Conservation (phyloP, 2,888 invertebrate species). For the Acleris cristana region DNA sequence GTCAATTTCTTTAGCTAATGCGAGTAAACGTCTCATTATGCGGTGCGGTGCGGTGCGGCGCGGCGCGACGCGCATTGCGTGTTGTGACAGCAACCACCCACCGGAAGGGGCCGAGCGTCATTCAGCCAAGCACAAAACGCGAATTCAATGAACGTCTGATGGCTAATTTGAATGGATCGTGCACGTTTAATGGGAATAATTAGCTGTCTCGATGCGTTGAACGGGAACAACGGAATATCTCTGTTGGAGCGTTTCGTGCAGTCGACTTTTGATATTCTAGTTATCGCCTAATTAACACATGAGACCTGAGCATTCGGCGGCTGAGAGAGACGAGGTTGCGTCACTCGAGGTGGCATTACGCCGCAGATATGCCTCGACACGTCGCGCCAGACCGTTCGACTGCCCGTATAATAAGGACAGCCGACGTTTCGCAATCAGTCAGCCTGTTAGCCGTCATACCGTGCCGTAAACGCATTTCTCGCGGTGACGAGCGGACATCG, state of each 20-base stretch:
- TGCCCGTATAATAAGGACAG: conserved; percentile 49
- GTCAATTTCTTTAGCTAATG: conserved; percentile 84
- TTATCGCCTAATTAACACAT: conserved; percentile 63
- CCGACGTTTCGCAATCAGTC: conserved; percentile 57
- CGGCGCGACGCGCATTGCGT: conserved; percentile 81
- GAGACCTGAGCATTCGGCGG: conserved; percentile 41
- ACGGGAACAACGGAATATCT: conserved; percentile 56
- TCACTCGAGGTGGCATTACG: conserved; percentile 49
- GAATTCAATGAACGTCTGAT: conserved; percentile 78
- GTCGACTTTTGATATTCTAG: conserved; percentile 58
- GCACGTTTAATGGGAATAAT: conserved; percentile 79
- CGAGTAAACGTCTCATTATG: conserved; percentile 84
- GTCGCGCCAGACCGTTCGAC: conserved; percentile 44
- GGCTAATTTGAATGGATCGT: conserved; percentile 82
- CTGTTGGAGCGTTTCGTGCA: conserved; percentile 55
- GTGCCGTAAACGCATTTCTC: conserved; percentile 55
- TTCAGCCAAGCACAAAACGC: conserved; percentile 80
- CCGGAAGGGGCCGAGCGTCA: conserved; percentile 82
- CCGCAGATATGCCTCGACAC: conserved; percentile 51
- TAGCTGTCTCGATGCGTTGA: conserved; percentile 66
- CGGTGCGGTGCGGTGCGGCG: conserved; percentile 66
- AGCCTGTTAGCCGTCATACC: conserved; percentile 56
- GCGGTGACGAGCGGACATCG: conserved; percentile 53
- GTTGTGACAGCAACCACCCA: conserved; percentile 84
- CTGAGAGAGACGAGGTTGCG: conserved; percentile 50